Evolutionary conservation across 1,140 invertebrate genomes (phyloP), one percentile per base, ranked within the genome.

Genomic region (Trichonephila clavata): DNA sequence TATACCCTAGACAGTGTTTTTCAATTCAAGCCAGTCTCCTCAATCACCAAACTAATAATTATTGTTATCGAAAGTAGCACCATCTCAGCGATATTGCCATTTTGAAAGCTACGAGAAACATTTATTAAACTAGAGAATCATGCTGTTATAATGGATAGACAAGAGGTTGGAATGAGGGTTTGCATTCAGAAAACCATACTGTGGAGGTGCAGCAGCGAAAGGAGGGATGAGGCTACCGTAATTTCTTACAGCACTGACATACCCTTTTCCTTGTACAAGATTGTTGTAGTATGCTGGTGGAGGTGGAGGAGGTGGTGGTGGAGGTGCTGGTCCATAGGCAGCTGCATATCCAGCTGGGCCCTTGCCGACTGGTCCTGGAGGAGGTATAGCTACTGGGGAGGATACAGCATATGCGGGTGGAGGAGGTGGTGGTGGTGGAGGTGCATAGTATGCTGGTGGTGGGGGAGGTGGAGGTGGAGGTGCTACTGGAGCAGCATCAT

Each of bases 211-310:
- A 81, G 86, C 61, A 21, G 68, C 60, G 27, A 65, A 88, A 1
- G 87, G 93, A 32, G 87, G 77, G 5, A 83, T 1, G 32, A 80
- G 32, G 68, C 61, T 93, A 50, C 84, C 27, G n/a, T 80, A 63
- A 27, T 61, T 80, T 10, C 92, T 87, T 4, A 93, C 24, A 65
- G 86, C 71, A 32, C 61, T 57, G 18, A 90, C 93, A 43, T 93
- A 93, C 43, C 86, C 77, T 68, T 93, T 89, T 16, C 71, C 80
- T 61, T 80, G 63, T 3, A 83, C 60, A 2, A 93, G 32, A n/a
- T 84, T 93, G 21, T 59, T 84, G 80, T 68, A 84, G 24, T 93
- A 93, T 14, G 90, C 60, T 57, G 83, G 81, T n/a, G 61, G 87
- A 21, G 87, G 65, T 14, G 61, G 61, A 39, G 57, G n/a, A 20